A percentile compares a stretch with the other conserved stretches of the same genome.
These are phyloP conservation scores for Ectropis grisescens DNA, from an alignment of 1,140 invertebrate species.

Conservation along the genomic window DNA sequence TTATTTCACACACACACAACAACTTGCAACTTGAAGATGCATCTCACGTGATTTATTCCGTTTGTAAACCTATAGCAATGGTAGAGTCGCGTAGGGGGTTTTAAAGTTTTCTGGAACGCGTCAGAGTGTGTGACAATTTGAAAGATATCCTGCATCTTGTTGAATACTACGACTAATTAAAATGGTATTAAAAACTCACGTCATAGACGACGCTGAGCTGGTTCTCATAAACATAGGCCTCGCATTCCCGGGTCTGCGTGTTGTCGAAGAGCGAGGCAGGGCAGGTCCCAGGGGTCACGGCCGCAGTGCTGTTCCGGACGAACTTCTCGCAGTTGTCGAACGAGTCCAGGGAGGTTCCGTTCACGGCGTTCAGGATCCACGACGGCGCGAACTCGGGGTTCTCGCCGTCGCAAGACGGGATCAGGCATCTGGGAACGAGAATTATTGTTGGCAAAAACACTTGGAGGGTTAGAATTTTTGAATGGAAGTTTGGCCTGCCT, in stretches of 20 bases:
- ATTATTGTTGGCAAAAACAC: no score
- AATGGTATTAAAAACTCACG: constrained; percentile 31
- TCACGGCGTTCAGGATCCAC: constrained; percentile 49
- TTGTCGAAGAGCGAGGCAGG: constrained; percentile 36
- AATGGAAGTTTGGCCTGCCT: background rate
- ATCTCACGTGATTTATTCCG: no score
- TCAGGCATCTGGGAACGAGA: constrained; percentile 41
- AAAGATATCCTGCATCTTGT: no score
- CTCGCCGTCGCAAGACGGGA: constrained; percentile 42
- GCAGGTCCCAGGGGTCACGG: constrained; percentile 21
- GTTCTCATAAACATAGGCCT: constrained; percentile 43
- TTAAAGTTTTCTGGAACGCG: no score
- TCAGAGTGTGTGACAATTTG: no score
- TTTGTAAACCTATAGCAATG: no score
- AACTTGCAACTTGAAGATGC: no score
- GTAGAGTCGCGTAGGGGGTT: no score
- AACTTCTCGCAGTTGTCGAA: constrained; percentile 44
- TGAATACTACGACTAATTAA: no score
- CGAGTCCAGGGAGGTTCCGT: constrained; percentile 15
- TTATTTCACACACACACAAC: no score
- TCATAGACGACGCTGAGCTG: constrained; percentile 52
- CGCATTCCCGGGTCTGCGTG: constrained; percentile 26
- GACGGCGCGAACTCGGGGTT: constrained; percentile 31
- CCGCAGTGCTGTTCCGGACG: constrained; percentile 15
- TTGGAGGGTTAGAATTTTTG: no score